Conservation (phyloP, 2,888 invertebrate genomes). For the Julus scanicus region DNA sequence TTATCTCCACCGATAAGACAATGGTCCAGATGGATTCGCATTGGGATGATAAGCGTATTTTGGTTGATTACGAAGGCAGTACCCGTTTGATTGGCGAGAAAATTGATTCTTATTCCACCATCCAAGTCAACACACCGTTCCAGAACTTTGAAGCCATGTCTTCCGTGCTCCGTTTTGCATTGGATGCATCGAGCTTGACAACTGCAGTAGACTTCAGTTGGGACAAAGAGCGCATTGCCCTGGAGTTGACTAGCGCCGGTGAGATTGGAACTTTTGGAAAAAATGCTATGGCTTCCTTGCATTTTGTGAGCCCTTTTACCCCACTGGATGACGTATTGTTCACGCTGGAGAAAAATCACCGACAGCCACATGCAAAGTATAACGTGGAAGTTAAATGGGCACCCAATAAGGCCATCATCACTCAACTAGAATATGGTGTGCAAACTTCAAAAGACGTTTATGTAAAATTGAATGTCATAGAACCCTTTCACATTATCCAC, state of each 20-base stretch:
- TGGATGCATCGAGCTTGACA: conserved; percentile 20
- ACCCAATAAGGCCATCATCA: neutral
- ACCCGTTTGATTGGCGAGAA: conserved; percentile 27
- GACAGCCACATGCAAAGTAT: neutral
- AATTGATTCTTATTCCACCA: conserved; percentile 48
- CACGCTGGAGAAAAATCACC: neutral
- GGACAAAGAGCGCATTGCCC: conserved; percentile 30
- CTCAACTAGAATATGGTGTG: neutral
- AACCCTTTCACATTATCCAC: conserved; percentile 15
- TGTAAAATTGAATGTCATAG: neutral
- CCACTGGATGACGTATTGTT: conserved; percentile 44
- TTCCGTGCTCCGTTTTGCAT: neutral
- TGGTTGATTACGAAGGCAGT: conserved; percentile 32
- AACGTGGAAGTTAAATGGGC: conserved; percentile 51
- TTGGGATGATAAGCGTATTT: conserved; percentile 25
- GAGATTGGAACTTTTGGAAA: conserved; percentile 9
- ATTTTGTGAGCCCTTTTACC: conserved; percentile 51
- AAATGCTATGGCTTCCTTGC: conserved; percentile 43
- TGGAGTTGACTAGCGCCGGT: conserved; percentile 44
- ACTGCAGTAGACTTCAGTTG: conserved; percentile 48
- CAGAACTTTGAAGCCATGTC: conserved; percentile 51
- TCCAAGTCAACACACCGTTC: conserved; percentile 56
- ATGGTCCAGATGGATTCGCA: conserved; percentile 16
- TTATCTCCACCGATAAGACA: conserved; percentile 50
- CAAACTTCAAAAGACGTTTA: conserved; percentile 6